These are phyloP conservation scores for Sorex maritimensis DNA, from an alignment of 2,797 vertebrate genomes.

Conservation along the genomic window DNA sequence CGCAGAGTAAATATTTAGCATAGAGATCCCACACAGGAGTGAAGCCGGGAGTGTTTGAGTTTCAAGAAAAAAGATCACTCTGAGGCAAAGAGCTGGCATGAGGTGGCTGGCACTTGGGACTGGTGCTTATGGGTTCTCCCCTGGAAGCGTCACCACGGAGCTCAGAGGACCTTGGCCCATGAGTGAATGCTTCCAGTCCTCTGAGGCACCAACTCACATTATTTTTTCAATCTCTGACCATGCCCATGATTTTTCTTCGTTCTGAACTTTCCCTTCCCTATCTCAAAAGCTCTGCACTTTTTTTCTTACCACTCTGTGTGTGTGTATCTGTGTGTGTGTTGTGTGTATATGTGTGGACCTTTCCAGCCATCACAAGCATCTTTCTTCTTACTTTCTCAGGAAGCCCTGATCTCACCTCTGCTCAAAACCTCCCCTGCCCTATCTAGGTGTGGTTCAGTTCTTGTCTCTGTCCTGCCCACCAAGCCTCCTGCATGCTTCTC, in stretches of 20 bases:
- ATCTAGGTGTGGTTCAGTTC: neutral
- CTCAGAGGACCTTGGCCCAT: rapidly evolving
- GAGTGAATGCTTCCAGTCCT: rapidly evolving
- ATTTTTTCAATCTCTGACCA: neutral
- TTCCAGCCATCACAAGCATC: neutral
- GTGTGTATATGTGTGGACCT: rapidly evolving
- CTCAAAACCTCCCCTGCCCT: neutral
- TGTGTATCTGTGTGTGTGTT: too few species aligned
- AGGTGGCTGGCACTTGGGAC: neutral
- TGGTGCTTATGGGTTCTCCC: rapidly evolving
- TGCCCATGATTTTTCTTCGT: neutral
- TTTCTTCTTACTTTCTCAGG: neutral
- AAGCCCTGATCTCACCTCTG: neutral
- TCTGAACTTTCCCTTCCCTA: neutral
- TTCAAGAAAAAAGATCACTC: slow-evolving; percentile 40
- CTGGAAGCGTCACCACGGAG: rapidly evolving
- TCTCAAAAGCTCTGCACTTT: neutral
- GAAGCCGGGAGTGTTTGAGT: slow-evolving; percentile 57
- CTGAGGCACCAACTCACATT: neutral
- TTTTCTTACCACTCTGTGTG: neutral
- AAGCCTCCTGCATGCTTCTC: neutral
- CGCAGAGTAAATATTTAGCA: slow-evolving; percentile 90
- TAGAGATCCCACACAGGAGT: slow-evolving; percentile 82
- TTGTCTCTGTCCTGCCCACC: neutral
- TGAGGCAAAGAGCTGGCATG: neutral